A percentile compares a stretch with the other conserved stretches of the same genome.
phyloP scores from a whole-genome alignment of 2,888 invertebrate species.

The Punctoribates punctum region DNA sequence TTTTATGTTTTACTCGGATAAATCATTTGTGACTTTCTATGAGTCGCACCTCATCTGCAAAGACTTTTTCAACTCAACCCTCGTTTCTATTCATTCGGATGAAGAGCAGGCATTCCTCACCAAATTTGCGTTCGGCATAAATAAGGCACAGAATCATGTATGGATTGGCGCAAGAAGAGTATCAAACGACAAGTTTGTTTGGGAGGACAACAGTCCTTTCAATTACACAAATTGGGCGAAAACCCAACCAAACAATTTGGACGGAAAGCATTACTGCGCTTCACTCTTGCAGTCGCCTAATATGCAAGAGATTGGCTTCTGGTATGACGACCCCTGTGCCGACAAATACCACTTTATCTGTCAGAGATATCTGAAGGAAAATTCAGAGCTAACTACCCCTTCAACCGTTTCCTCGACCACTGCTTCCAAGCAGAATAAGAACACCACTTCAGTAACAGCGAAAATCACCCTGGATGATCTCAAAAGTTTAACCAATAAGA shows the following conservation, averaged over 20 bases:
- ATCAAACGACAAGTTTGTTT: neutral
- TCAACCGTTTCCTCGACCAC: neutral
- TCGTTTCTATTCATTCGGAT: slow-evolving; percentile 12
- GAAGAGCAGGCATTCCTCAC: slow-evolving; percentile 14
- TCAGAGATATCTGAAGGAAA: neutral
- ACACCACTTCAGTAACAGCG: neutral
- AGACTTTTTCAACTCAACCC: slow-evolving; percentile 23
- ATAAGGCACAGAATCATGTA: slow-evolving; percentile 17
- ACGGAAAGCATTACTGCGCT: slow-evolving; percentile 32
- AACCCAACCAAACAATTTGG: slow-evolving; percentile 32
- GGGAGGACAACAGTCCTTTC: slow-evolving; percentile 21
- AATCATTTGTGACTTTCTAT: slow-evolving; percentile 15
- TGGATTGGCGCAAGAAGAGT: slow-evolving; percentile 28
- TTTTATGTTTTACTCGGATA: slow-evolving; percentile 17
- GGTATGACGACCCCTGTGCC: slow-evolving; percentile 33
- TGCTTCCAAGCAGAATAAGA: no score
- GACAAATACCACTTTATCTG: slow-evolving; percentile 15
- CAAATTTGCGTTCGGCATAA: neutral
- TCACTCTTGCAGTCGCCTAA: slow-evolving; percentile 19
- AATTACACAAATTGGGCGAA: slow-evolving; percentile 23
- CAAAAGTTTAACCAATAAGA: slow-evolving; percentile 1
- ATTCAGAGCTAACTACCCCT: neutral
- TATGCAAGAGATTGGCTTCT: neutral
- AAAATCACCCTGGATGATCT: neutral
- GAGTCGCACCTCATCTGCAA: slow-evolving; percentile 8